Evolutionary conservation across 2,113 vertebrate genomes (phyloP).

Genomic region (Vireo altiloquus): DNA sequence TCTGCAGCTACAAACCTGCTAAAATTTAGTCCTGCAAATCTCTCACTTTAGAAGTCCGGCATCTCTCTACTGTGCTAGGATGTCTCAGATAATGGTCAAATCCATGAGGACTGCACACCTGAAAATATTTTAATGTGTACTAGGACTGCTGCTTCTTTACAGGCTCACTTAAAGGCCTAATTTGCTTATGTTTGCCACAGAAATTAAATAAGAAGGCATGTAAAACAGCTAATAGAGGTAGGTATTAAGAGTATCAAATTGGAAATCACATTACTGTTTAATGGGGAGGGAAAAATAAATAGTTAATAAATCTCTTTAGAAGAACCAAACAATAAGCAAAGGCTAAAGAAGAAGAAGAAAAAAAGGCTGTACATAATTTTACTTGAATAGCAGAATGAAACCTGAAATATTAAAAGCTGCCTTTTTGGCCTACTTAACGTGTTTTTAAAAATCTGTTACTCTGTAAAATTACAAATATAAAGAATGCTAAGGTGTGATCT

Average conservation of each 20-base stretch:
- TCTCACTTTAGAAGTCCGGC: not conserved
- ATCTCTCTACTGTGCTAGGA: not conserved
- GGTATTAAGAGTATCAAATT: not conserved
- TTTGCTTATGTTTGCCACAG: not conserved
- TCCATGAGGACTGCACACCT: not conserved
- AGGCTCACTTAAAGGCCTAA: not conserved
- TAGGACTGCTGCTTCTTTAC: not conserved
- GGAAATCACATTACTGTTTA: not conserved
- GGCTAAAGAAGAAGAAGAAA: not conserved
- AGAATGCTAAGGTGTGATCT: not conserved
- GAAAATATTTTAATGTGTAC: no score
- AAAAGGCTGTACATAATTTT: not conserved
- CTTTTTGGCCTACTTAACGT: not conserved
- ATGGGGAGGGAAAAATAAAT: not conserved
- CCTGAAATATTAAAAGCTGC: not conserved
- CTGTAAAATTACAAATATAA: not conserved
- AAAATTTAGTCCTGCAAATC: not conserved
- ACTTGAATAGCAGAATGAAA: not conserved
- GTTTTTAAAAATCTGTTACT: not conserved
- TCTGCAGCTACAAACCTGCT: not conserved
- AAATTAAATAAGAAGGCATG: not conserved
- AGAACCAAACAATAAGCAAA: not conserved
- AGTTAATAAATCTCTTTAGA: not conserved
- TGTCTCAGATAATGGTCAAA: not conserved
- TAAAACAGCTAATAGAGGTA: not conserved